These are phyloP conservation scores for Hippocampus barbouri DNA, from an alignment of 2,113 vertebrate species.

Conservation along the genomic window DNA sequence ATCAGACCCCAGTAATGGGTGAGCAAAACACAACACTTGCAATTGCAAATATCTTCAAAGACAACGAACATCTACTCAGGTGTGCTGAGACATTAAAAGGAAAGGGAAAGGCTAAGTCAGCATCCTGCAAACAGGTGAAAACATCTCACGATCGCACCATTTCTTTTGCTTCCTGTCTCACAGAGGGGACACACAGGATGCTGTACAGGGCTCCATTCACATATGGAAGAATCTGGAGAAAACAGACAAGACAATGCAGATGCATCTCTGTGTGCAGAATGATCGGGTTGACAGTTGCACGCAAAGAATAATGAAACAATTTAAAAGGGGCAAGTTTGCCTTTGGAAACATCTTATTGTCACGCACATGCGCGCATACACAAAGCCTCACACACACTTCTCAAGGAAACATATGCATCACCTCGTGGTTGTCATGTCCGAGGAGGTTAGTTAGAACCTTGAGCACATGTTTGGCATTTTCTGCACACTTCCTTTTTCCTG, in stretches of 20 bases:
- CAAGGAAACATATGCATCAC: conserved; percentile 57
- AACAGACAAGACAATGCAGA: conserved; percentile 6
- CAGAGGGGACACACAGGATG: conserved; percentile 82
- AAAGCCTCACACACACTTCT: not conserved
- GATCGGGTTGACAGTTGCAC: not conserved
- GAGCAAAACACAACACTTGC: not conserved
- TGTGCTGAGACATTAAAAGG: not conserved
- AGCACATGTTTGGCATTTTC: conserved; percentile 80
- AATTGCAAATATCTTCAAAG: not conserved
- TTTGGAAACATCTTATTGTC: not conserved
- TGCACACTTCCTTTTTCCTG: conserved; percentile 89
- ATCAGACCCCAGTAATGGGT: not conserved
- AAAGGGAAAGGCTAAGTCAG: conserved; percentile 29
- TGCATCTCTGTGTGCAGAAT: not conserved
- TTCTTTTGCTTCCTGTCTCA: conserved; percentile 88
- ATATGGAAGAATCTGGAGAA: conserved; percentile 82
- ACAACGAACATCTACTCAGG: not conserved
- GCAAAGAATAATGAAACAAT: not conserved
- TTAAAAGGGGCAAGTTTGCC: not conserved
- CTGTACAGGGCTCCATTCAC: conserved; percentile 94
- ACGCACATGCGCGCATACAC: not conserved
- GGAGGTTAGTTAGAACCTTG: conserved; percentile 87
- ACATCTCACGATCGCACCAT: conserved; percentile 80
- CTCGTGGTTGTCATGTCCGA: conserved; percentile 93
- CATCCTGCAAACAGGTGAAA: conserved; percentile 30